These are phyloP conservation scores for Micropoecilia bifurca DNA, from an alignment of 2,797 vertebrate species.

Conservation along the genomic window DNA sequence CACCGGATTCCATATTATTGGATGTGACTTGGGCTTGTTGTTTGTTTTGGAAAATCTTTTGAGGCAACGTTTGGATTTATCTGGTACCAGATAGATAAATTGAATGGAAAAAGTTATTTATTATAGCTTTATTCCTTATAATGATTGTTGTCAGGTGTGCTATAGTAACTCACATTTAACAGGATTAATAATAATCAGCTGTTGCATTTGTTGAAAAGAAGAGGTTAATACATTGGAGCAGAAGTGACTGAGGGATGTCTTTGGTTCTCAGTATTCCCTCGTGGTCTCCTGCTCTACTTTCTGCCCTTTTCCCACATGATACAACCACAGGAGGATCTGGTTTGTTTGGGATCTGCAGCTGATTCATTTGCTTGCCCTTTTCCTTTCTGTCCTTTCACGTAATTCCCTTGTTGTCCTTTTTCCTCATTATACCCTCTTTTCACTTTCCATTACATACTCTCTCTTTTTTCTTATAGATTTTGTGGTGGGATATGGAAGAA, in stretches of 20 bases:
- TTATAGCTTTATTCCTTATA: not conserved
- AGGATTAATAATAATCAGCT: not conserved
- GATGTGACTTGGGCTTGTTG: not conserved
- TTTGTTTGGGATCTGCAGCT: conserved; percentile 45
- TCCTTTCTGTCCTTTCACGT: conserved; percentile 31
- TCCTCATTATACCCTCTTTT: not conserved
- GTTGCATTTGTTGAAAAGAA: conserved; percentile 4
- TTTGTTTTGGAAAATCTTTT: not conserved
- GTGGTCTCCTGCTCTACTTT: conserved; percentile 33
- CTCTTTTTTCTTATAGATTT: not conserved
- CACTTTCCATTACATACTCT: conserved; percentile 12
- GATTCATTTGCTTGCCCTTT: conserved; percentile 56
- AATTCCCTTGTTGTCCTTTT: conserved; percentile 32
- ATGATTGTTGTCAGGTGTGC: not conserved
- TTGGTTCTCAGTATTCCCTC: conserved; percentile 60
- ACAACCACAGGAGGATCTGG: conserved; percentile 38
- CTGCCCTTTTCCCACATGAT: conserved; percentile 64
- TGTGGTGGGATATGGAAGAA: conserved; percentile 17
- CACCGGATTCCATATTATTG: not conserved
- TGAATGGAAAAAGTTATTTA: not conserved
- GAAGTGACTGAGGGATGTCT: conserved; percentile 3
- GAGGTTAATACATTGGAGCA: conserved; percentile 9
- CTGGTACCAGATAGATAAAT: not conserved
- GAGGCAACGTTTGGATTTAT: not conserved
- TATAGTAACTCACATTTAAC: not conserved